Conservation (phyloP, 2,888 invertebrate species). For the Mythimna pallens region DNA sequence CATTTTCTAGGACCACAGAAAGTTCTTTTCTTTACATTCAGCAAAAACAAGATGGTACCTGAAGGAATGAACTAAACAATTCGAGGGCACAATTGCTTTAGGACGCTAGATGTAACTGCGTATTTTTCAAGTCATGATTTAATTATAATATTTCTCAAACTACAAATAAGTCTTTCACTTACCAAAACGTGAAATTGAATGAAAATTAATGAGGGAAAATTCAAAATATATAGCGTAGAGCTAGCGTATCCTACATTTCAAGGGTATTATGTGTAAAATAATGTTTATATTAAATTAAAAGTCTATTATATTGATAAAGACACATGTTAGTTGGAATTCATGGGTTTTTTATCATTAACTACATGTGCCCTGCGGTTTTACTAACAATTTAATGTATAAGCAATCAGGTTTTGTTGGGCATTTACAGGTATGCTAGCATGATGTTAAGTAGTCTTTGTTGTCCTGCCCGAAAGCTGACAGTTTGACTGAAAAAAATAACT, state of each 20-base stretch:
- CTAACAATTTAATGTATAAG: neutral
- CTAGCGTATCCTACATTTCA: slow-evolving; percentile 11
- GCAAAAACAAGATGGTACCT: too few relatives aligned
- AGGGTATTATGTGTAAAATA: neutral
- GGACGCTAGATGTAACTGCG: too few relatives aligned
- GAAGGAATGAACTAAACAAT: too few relatives aligned
- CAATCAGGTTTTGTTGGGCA: too few relatives aligned
- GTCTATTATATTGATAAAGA: slow-evolving; percentile 22
- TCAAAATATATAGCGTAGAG: slow-evolving; percentile 18
- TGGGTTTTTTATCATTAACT: neutral
- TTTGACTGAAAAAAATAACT: too few relatives aligned
- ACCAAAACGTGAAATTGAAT: slow-evolving; percentile 8
- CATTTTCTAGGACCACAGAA: too few relatives aligned
- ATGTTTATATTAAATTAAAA: slow-evolving; percentile 1
- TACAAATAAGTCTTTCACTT: neutral
- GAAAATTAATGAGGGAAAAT: neutral
- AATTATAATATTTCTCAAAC: neutral
- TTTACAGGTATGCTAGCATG: too few relatives aligned
- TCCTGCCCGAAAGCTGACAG: too few relatives aligned
- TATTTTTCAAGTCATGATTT: too few relatives aligned
- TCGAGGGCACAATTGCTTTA: too few relatives aligned
- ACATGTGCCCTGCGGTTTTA: neutral
- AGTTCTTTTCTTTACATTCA: too few relatives aligned
- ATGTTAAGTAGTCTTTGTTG: too few relatives aligned
- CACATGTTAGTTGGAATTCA: neutral